phyloP scores from a whole-genome alignment of 2,113 vertebrate genomes.

The Caretta caretta region DNA sequence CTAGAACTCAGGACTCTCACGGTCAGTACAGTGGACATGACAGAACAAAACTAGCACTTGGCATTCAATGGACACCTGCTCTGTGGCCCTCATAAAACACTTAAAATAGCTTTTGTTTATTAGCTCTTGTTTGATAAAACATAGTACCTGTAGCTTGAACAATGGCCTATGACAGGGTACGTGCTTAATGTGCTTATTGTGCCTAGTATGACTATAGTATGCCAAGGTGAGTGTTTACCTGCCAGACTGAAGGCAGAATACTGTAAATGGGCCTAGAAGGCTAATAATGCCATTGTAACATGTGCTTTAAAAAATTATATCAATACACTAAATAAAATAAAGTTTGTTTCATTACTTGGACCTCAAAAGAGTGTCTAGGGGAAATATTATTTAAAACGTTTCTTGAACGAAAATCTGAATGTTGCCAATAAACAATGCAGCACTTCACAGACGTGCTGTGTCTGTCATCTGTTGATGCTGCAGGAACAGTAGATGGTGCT shows the following conservation, averaged over 20 bases:
- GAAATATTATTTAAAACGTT: background rate
- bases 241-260: background rate
- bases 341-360: background rate
- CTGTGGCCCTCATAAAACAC: background rate
- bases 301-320: background rate
- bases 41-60: constrained; percentile 23
- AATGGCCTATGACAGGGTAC: background rate
- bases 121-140: constrained; percentile 39
- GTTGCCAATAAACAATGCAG: background rate
- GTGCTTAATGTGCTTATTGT: background rate
- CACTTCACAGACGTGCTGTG: background rate
- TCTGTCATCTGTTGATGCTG: background rate
- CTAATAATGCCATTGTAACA: background rate
- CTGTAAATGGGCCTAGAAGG: background rate
- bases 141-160: background rate
- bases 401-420: background rate
- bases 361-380: background rate
- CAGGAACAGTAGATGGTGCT: background rate
- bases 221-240: background rate
- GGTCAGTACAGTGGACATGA: background rate
- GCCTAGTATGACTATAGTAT: rapidly evolving
- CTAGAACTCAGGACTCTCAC: constrained; percentile 1
- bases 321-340: background rate
- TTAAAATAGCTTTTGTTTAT: constrained; percentile 48
- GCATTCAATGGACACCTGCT: background rate